Conservation (phyloP, 1,140 invertebrate genomes). For the Manduca sexta region DNA sequence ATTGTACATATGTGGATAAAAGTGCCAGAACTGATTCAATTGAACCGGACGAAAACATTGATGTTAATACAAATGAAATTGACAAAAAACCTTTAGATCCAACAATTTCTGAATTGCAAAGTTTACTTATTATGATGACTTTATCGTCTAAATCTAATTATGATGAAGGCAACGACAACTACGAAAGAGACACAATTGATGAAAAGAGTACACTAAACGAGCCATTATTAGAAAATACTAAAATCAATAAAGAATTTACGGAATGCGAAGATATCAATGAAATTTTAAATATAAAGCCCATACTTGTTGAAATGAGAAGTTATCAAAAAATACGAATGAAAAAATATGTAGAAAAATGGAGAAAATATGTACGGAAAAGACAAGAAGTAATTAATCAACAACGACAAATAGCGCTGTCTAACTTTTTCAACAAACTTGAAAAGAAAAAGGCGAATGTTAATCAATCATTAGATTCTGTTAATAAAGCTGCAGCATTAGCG, state of each 20-base stretch:
- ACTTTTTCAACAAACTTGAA: conserved; percentile 56
- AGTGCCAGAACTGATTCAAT: neutral
- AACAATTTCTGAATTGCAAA: conserved; percentile 34
- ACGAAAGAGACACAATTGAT: neutral
- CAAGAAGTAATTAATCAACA: conserved; percentile 25
- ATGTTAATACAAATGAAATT: conserved; percentile 10
- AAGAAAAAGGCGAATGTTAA: conserved; percentile 37
- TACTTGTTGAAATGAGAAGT: conserved; percentile 25
- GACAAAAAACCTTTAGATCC: neutral
- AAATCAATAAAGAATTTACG: too few species aligned
- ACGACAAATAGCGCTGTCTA: conserved; percentile 41
- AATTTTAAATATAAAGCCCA: conserved; percentile 30
- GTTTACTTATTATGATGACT: conserved; percentile 51
- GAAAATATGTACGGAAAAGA: conserved; percentile 27
- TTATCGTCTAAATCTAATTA: conserved; percentile 27
- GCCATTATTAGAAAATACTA: too few species aligned
- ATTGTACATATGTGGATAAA: neutral
- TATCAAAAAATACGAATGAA: conserved; percentile 26
- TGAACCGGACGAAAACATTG: conserved; percentile 2
- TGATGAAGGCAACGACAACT: neutral
- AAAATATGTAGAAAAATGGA: conserved; percentile 49
- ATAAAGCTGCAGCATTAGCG: conserved; percentile 33
- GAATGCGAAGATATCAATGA: conserved; percentile 16
- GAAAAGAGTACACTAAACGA: conserved; percentile 14
- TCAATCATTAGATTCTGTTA: conserved; percentile 16